Evolutionary conservation across 2,888 invertebrate genomes (phyloP), one percentile per base, ranked within the genome.

Genomic region (Drosophila fungiperda): DNA sequence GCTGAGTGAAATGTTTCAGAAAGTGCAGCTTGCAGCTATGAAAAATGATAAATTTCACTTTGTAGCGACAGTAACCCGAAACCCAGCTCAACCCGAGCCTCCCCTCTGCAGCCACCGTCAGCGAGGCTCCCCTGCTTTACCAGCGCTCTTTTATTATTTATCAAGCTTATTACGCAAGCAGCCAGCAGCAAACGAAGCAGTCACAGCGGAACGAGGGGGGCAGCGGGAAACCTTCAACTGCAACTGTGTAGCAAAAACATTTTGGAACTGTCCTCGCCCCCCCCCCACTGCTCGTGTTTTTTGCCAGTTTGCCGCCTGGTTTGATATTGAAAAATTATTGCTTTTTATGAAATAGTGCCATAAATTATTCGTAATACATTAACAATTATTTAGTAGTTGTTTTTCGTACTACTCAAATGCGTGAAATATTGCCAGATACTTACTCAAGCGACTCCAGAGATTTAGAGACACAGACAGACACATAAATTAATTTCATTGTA

Each of bases 321-420:
- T 86, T 87, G 87, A 90, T 87, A 87, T 87, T 90, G 87, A 88
- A 88, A 88, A 89, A 88, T 88, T 90, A 90, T 88, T 88, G 87
- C 87, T 89, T 90, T 88, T 87, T 89, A 90, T 87, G 89, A 89
- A 87, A 90, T 89, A 85, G 90, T 88, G 88, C 75, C 86, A 88
- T 88, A 88, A 88, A 90, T 88, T 90, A 88, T 88, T 90, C 87
- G 87, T 87, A 89, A 90, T 90, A 90, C 90, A 90, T 87, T 87
- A 87, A 87, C 89, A 87, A 87, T 87, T 87, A 90, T 87, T 87
- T 87, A 87, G 84, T 87, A 83, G 85, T 90, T 90, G 89, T 88
- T 87, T 85, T 90, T 83, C 62, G 58, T 48, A 60, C 78, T 70
- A 69, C 86, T 89, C 85, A 86, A 85, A 85, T 80, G 70, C 75